Conservation (phyloP, 2,797 vertebrate genomes). For the Spinus pinus region DNA sequence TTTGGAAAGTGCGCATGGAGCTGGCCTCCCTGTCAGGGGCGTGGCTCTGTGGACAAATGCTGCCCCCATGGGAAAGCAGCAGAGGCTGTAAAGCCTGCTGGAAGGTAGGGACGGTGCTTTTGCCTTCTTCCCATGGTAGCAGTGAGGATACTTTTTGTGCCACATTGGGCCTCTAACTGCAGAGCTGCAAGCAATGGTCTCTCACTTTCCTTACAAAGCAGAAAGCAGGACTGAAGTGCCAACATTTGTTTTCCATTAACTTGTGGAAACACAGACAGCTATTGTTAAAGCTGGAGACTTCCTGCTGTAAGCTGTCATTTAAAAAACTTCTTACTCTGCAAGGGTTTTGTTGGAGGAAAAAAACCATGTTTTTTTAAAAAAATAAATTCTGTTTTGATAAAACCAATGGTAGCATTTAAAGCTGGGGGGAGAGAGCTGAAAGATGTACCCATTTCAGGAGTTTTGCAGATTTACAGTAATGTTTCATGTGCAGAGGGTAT, state of each 20-base stretch:
- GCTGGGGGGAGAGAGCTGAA: background rate
- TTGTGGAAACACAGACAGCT: conserved; percentile 12
- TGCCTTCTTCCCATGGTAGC: background rate
- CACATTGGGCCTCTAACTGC: background rate
- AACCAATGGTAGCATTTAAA: background rate
- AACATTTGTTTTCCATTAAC: conserved; percentile 44
- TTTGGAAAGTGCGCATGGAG: rapidly evolving
- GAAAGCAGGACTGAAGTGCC: background rate
- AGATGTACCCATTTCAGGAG: background rate
- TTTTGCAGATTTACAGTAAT: background rate
- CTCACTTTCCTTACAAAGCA: background rate
- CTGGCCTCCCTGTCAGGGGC: background rate
- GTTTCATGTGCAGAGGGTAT: background rate
- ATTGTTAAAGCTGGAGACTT: conserved; percentile 40
- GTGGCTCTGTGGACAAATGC: background rate
- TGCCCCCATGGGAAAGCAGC: rapidly evolving
- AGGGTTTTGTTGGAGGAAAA: background rate
- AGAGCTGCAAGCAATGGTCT: background rate
- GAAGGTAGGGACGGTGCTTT: background rate
- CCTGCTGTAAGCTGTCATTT: conserved; percentile 17
- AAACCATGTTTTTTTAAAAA: rapidly evolving
- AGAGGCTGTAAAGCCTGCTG: background rate
- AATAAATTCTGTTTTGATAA: background rate
- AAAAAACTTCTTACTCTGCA: background rate
- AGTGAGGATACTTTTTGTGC: background rate